phyloP scores from a whole-genome alignment of 2,888 invertebrate genomes.

The Drosophila macrospina region DNA sequence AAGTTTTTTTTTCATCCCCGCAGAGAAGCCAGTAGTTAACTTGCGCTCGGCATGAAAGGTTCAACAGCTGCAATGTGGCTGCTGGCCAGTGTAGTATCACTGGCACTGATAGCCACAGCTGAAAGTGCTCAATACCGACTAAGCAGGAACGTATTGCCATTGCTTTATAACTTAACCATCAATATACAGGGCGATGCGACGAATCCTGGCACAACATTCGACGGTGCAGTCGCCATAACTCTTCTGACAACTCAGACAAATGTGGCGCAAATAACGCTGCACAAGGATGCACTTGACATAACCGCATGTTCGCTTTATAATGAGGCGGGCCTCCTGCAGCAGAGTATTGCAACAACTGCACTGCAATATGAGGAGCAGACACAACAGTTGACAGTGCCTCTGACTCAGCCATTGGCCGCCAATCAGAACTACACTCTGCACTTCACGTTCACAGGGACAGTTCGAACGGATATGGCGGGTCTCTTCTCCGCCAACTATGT shows the following conservation, averaged over 20 bases:
- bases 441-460: constrained; percentile 86
- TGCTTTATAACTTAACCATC: constrained; percentile 86
- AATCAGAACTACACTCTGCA: constrained; percentile 84
- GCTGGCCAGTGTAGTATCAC: constrained; percentile 29
- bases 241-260: constrained; percentile 85
- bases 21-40: constrained; percentile 43
- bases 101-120: constrained; percentile 32
- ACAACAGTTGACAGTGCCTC: constrained; percentile 85
- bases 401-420: constrained; percentile 79
- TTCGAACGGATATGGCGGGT: constrained; percentile 84
- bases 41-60: constrained; percentile 53
- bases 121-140: constrained; percentile 71
- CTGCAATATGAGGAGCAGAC: constrained; percentile 74
- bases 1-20: constrained; percentile 17
- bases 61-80: constrained; percentile 12
- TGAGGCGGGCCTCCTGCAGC: constrained; percentile 16
- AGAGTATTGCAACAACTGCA: constrained; percentile 25
- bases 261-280: constrained; percentile 86
- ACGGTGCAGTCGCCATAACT: constrained; percentile 85
- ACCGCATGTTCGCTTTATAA: constrained; percentile 43
- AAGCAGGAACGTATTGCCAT: constrained; percentile 85
- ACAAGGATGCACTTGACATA: constrained; percentile 81
- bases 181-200: constrained; percentile 73
- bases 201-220: constrained; percentile 66
- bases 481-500: constrained; percentile 75